phyloP scores from a whole-genome alignment of 2,113 vertebrate species.

The Thinocorus orbignyianus region DNA sequence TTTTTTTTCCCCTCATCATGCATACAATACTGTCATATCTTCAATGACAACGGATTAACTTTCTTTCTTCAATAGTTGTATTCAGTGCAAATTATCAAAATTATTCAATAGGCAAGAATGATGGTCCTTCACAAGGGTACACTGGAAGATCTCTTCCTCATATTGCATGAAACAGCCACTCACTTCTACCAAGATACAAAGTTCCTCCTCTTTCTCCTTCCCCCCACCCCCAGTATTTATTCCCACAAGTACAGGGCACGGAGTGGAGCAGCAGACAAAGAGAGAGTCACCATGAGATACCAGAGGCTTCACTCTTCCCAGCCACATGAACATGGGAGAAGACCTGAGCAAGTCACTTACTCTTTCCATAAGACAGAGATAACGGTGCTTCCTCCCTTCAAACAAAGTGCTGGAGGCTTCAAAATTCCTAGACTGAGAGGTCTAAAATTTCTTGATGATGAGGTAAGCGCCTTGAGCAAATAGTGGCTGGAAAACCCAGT shows the following conservation, averaged over 20 bases:
- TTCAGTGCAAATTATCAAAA: slow-evolving; percentile 45
- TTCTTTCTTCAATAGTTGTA: neutral
- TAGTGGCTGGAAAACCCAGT: neutral
- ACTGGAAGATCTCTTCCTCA: neutral
- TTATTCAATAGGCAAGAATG: slow-evolving; percentile 11
- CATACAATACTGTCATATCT: neutral
- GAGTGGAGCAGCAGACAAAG: neutral
- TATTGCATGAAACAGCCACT: neutral
- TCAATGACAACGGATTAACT: neutral
- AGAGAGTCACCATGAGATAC: neutral
- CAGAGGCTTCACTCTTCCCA: neutral
- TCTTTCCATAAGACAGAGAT: neutral
- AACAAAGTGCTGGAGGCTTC: slow-evolving; percentile 18
- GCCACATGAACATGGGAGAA: neutral
- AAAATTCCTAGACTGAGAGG: slow-evolving; percentile 18
- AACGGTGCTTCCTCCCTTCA: slow-evolving; percentile 19
- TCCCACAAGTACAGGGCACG: neutral
- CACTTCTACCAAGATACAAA: neutral
- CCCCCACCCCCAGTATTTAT: neutral
- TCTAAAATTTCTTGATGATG: slow-evolving; percentile 39
- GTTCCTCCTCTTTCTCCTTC: no score
- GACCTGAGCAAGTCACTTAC: neutral
- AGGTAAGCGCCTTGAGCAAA: slow-evolving; percentile 57
- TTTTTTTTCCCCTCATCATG: slow-evolving; percentile 12
- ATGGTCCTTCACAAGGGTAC: neutral